Base-by-base conservation (phyloP, 1,140 invertebrate species). In the Drosophila prosaltans region DNA sequence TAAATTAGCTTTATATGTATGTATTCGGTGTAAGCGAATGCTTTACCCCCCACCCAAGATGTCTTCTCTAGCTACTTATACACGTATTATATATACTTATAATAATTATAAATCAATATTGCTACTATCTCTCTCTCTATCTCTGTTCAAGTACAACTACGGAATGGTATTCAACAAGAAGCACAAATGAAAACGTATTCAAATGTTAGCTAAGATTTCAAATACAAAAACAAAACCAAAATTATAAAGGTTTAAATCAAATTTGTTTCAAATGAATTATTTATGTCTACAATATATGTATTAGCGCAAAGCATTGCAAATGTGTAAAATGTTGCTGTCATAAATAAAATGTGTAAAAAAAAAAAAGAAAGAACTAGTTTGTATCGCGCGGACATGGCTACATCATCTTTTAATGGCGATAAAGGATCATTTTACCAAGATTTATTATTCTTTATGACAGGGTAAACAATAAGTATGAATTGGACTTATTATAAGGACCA, bases 91-190 rank as follows among this genome's bases (percentile, higher is more conserved):
- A 24, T 4, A 39, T 39, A 48, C 16, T 48, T 24, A 24, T 21
- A 26, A 51, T 51, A 51, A 51, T 51, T 51, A 26, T 26, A 26
- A 51, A 26, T 57, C 54, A 30, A 67, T 67, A 67, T 64, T 51
- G 70, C 74, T 68, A 80, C 58, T 39, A 72, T 55, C 69, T 71
- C 63, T 51, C 3, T 63, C 69, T 71, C 63, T 51, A 36, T 63
- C 55, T 85, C 78, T 78, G 74, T 79, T 74, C 55, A 80, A 88
- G 80, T 89, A 83, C 76, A 89, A 88, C 74, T 80, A 83, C 77
- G 72, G 68, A 80, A 80, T 80, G 84, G 84, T 88, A 86, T 86
- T 86, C 80, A 89, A 79, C n/a, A 68, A 41, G 58, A 69, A 77
- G 83, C 83, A 86, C 82, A 86, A 86, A 71, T 60, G 36, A 43